Base-by-base conservation (phyloP, 2,888 invertebrate species). In the Shargacucullia verbasci region DNA sequence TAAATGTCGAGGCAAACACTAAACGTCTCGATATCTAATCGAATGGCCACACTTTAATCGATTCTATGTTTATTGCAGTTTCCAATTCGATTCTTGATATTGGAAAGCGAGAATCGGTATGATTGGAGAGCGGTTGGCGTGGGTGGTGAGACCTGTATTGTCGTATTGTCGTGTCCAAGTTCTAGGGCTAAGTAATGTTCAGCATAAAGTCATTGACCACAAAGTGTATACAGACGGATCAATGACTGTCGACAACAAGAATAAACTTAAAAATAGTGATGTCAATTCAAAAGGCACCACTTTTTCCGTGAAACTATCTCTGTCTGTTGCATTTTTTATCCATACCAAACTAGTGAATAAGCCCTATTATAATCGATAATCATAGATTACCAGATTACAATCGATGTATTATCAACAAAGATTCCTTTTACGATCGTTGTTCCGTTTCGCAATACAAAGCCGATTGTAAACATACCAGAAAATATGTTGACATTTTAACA, bases 21-120 rank as follows among this genome's bases (percentile, higher is more conserved):
- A 76, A 79, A 78, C 59, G 55, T 70, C 62, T 61, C 71, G 60
- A 70, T 69, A 70, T 81, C 76, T 74, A 81, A 78, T 77, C 75
- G 73, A 78, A 81, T 73, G 73, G 62, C 77, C 65, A 70, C 74
- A 82, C 74, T 80, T 78, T 81, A 83, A 81, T 82, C 74, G 76
- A 78, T 76, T 73, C 74, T 61, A 59, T 64, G 78, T 85, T 85
- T 85, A 83, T 80, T 77, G 80, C 78, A 69, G 67, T 78, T 80
- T 77, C 68, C 59, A 74, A 76, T 77, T 75, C 75, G 68, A 83
- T 83, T 80, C 80, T 77, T 77, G 80, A 80, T 78, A 82, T 82
- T 86, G 77, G 85, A 86, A 85, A 88, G 85, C 78, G 70, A 72
- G 82, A 81, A 82, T 80, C 75, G 72, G 69, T 63, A 76, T 80